Base-by-base conservation (phyloP, 2,797 vertebrate species). In the Pelochelys cantorii region DNA sequence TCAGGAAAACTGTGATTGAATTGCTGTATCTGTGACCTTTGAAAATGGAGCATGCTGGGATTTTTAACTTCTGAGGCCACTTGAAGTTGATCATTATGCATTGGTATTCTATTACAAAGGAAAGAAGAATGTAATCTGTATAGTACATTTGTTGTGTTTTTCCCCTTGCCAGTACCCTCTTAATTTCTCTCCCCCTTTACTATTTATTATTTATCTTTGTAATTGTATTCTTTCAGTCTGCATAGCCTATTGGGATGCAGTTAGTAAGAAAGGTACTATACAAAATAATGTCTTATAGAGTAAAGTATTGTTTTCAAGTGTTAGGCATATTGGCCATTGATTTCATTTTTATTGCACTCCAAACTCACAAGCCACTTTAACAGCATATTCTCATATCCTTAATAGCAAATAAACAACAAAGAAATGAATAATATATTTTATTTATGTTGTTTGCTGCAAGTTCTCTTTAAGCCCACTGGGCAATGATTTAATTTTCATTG, bases 401-500 rank as follows among this genome's bases (percentile, higher is more conserved):
- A 91, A 86, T 34, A 95, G 59, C 82, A 93, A 95, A 95, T 90
- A 95, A 93, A 80, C 65, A 92, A 92, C 60, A 90, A 95, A 86
- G 37, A 91, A 95, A 96, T 95, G 54, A 97, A 94, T 94, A 96
- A 97, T 96, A 75, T 25, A 53, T 90, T 95, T 96, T 96, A 93
- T 95, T 95, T 95, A 84, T 90, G 81, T 86, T 93, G 54, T 52
- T 96, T 93, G 75, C 90, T 84, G 88, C n/a, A 85, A 94, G n/a
- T 85, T 95, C 74, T 77, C 88, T 89, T 79, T 87, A 87, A 86
- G 71, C 82, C 62, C n/a, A 56, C 53, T 0, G 8, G 62, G 57
- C 5, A 15, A 89, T 93, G 84, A 97, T 97, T 96, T 97, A 53
- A 92, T 95, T 85, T 97, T 89, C 74, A 59, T 93, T 93, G 59